Base-by-base conservation (phyloP, 1,140 invertebrate genomes). In the Sarcophaga peregrina region DNA sequence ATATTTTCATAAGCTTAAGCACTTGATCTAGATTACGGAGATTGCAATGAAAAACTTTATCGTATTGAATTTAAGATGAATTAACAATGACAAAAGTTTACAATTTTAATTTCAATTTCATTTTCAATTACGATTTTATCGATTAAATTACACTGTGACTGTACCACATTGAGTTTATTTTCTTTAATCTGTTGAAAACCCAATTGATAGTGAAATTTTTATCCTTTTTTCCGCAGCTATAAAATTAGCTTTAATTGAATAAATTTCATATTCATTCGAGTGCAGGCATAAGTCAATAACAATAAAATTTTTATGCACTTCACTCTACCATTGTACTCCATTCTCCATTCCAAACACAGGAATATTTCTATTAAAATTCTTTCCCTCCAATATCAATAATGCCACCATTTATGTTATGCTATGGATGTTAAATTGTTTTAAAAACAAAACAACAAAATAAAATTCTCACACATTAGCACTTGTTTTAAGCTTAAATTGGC, bases 401-500 rank as follows among this genome's bases (percentile, higher is more conserved):
- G 62, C n/a, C 17, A 20, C 62, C 62, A 20, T n/a, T 68, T 68
- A 68, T 20, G 62, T 68, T 68, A 8, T 68, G 25, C 20, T 68
- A 68, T 68, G 17, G 62, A 20, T 10, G 10, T 68, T 68, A 68
- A 68, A 68, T 68, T 68, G 62, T 68, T 68, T 37, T 1, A 37
- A 37, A 37, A 37, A 37, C 1, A 37, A 37, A n/a, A n/a, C n/a
- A n/a, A n/a, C n/a, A n/a, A n/a, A n/a, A n/a, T n/a, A n/a, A 68
- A 68, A 50, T 50, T 78, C 75, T 78, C 75, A 45, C 75, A 78
- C 75, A 78, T 78, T 78, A 78, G 47, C 75, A 78, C 75, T 78
- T 78, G 75, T 78, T 78, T 78, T 50, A 50, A 50, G 75, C 75
- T 17, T 20, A 78, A 78, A 78, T 78, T 78, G 75, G 47, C 75